Conservation (phyloP, 1,140 invertebrate species). For the Hesperophylax magnus region DNA sequence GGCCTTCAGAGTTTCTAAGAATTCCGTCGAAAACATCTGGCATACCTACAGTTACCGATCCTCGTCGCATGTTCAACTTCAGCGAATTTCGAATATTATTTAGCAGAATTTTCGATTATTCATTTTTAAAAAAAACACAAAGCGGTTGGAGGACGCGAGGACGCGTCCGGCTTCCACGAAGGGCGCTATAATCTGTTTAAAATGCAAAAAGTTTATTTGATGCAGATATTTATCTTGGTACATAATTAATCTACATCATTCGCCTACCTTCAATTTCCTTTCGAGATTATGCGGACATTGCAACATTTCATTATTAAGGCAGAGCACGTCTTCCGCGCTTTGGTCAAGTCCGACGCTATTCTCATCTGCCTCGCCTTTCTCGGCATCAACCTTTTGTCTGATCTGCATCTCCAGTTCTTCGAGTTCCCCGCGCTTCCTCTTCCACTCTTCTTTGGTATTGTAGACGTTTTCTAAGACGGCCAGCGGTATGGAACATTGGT, state of each 20-base stretch:
- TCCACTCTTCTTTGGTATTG: constrained; percentile 58
- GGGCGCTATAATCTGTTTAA: no score
- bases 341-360: not conserved
- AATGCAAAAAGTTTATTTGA: not conserved
- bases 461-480: constrained; percentile 63
- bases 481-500: constrained; percentile 64
- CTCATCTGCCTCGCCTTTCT: not conserved
- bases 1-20: no score
- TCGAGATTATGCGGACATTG: constrained; percentile 63
- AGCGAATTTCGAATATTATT: no score
- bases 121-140: no score
- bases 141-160: no score
- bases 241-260: not conserved
- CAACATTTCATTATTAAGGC: constrained; percentile 52
- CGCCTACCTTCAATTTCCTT: constrained; percentile 61
- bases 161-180: no score
- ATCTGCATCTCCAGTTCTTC: not conserved
- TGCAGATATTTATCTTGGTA: no score
- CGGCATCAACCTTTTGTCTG: not conserved
- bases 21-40: no score
- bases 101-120: no score
- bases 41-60: no score
- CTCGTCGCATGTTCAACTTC: no score
- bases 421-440: constrained; percentile 38
- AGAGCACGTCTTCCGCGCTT: not conserved